A percentile compares a stretch with the other conserved stretches of the same genome.
Evolutionary conservation across 2,888 invertebrate species (phyloP).

Genomic region (Drosophila nr. fundita): DNA sequence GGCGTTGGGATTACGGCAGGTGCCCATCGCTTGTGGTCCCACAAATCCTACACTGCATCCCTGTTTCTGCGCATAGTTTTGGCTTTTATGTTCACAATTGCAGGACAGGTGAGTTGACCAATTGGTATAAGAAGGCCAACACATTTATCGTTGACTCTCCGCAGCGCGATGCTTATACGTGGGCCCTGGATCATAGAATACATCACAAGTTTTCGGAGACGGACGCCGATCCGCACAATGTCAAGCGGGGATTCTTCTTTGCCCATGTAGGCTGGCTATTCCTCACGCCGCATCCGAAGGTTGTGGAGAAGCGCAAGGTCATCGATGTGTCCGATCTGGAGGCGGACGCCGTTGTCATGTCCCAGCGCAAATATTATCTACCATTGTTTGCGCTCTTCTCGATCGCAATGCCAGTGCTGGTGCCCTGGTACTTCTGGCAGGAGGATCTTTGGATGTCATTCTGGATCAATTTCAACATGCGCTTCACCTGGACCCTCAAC

Average conservation of each 20-base stretch:
- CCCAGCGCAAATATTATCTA: slow-evolving; percentile 91
- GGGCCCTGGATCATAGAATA: slow-evolving; percentile 94
- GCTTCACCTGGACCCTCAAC: slow-evolving; percentile 94
- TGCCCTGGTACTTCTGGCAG: slow-evolving; percentile 94
- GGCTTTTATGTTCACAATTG: slow-evolving; percentile 90
- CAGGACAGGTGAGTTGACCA: slow-evolving; percentile 89
- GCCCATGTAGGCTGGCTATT: slow-evolving; percentile 97
- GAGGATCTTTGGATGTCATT: slow-evolving; percentile 92
- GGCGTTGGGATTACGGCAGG: slow-evolving; percentile 94
- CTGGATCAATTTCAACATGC: slow-evolving; percentile 92
- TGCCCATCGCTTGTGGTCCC: slow-evolving; percentile 93
- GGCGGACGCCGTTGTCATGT: slow-evolving; percentile 90
- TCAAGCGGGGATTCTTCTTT: slow-evolving; percentile 94
- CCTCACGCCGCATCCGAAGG: slow-evolving; percentile 92
- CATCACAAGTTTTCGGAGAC: slow-evolving; percentile 96
- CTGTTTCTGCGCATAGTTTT: slow-evolving; percentile 89
- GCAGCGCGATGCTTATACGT: slow-evolving; percentile 92
- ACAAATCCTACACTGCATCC: slow-evolving; percentile 91
- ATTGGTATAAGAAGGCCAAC: not conserved
- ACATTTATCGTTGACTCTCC: not conserved
- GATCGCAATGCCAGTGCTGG: slow-evolving; percentile 89
- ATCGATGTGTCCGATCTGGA: slow-evolving; percentile 90
- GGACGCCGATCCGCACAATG: slow-evolving; percentile 91
- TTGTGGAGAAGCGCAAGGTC: slow-evolving; percentile 88
- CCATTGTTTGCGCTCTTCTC: slow-evolving; percentile 90